Evolutionary conservation across 2,888 invertebrate species (phyloP).

Genomic region (Helleia helle): DNA sequence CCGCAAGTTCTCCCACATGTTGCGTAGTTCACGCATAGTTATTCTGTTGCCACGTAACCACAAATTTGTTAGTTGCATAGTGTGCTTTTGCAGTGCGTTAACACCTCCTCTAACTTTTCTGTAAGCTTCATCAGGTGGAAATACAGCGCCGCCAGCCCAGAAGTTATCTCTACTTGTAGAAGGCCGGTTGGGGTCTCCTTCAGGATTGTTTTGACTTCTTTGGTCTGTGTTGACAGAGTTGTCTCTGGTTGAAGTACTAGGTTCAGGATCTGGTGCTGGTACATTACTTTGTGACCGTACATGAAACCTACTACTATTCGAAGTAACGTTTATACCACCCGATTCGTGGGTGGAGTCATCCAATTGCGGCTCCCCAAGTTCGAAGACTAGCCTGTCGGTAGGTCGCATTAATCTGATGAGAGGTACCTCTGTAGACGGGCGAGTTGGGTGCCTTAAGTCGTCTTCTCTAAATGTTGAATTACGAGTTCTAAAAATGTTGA

Average conservation of each 20-base stretch:
- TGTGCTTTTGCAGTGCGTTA: slow-evolving; percentile 50
- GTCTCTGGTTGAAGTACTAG: slow-evolving; percentile 24
- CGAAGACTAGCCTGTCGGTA: slow-evolving; percentile 45
- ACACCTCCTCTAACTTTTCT: slow-evolving; percentile 53
- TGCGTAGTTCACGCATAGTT: slow-evolving; percentile 73
- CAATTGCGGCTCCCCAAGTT: slow-evolving; percentile 31
- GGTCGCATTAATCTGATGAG: slow-evolving; percentile 22
- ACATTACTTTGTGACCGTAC: slow-evolving; percentile 40
- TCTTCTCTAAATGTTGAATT: slow-evolving; percentile 50
- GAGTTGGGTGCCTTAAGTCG: slow-evolving; percentile 26
- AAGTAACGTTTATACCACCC: slow-evolving; percentile 35
- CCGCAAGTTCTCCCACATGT: slow-evolving; percentile 77
- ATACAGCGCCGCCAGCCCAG: slow-evolving; percentile 35
- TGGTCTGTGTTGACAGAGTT: slow-evolving; percentile 19
- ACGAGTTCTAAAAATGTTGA: slow-evolving; percentile 55
- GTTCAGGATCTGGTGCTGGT: slow-evolving; percentile 24
- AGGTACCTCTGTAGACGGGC: slow-evolving; percentile 16
- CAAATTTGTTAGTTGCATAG: slow-evolving; percentile 45
- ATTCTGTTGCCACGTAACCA: slow-evolving; percentile 56
- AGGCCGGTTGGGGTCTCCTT: slow-evolving; percentile 33
- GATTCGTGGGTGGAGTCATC: slow-evolving; percentile 25
- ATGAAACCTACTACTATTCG: slow-evolving; percentile 45
- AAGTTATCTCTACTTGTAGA: slow-evolving; percentile 51
- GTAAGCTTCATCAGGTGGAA: slow-evolving; percentile 53
- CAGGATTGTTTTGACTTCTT: slow-evolving; percentile 21